Evolutionary conservation across 2,797 vertebrate species (phyloP), one percentile per base, ranked within the genome.

Genomic region (Paratrypauchen microcephalus): DNA sequence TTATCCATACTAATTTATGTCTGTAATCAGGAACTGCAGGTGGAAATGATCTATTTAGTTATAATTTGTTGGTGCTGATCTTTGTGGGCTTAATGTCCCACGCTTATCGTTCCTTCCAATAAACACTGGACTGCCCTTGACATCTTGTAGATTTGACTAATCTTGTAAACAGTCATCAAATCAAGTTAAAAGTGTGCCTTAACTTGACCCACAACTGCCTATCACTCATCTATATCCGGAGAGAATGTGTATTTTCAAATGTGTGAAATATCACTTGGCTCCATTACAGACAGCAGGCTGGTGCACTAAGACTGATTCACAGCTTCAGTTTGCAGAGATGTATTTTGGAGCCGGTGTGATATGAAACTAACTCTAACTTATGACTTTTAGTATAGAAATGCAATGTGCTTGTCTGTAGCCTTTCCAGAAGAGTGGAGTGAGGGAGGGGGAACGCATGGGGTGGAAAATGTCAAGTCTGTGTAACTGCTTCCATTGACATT

Each of bases 401-500:
- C 48, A 79, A 82, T 69, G 58, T 75, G 75, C 79, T 86, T 80
- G 77, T 88, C 81, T 82, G 86, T 81, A 74, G 73, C 77, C 72
- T 81, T 81, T 82, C 73, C 77, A 82, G 81, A 60, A 67, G 41
- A n/a, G 50, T 58, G 66, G 64, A 77, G 74, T 12, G 73, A 77
- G 72, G 56, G 66, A 79, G 72, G 77, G 23, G 23, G 21, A 28
- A 23, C 41, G 70, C 52, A 71, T 23, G 47, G 73, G 82, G 80
- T 74, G 82, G 68, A 71, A 89, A 89, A 89, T 87, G 87, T 88
- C 88, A 91, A 81, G 81, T 83, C 81, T 76, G 66, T 82, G 76
- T 82, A 88, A 84, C 81, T 74, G 78, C 80, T 80, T 89, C 75
- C 81, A 81, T 74, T 92, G 87, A 90, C 79, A 86, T 91, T 90